Conservation (phyloP, 2,888 invertebrate genomes). For the Microdon myrmicae region DNA sequence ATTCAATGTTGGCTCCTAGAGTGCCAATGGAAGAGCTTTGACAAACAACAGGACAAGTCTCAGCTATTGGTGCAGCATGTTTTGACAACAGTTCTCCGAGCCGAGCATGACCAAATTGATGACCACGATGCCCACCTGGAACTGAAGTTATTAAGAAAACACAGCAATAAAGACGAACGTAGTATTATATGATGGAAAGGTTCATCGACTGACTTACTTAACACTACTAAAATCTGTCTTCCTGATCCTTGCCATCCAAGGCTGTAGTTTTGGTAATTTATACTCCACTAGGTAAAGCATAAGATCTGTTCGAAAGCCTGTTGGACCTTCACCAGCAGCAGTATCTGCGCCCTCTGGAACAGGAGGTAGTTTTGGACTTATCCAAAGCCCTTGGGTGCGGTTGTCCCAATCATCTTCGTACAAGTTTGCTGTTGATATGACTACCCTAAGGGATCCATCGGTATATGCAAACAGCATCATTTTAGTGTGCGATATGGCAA, state of each 20-base stretch:
- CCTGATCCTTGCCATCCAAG: slow-evolving; percentile 76
- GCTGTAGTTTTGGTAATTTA: slow-evolving; percentile 71
- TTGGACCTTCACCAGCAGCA: slow-evolving; percentile 77
- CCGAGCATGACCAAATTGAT: slow-evolving; percentile 71
- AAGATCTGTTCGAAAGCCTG: slow-evolving; percentile 80
- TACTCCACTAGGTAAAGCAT: slow-evolving; percentile 79
- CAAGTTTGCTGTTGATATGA: slow-evolving; percentile 88
- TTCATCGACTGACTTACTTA: slow-evolving; percentile 62
- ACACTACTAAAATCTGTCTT: slow-evolving; percentile 80
- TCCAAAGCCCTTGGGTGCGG: slow-evolving; percentile 91
- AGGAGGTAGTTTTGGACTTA: slow-evolving; percentile 80
- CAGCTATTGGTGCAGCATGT: slow-evolving; percentile 69
- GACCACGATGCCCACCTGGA: slow-evolving; percentile 72
- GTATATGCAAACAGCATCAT: slow-evolving; percentile 84
- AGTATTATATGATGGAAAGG: neutral
- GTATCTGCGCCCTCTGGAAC: slow-evolving; percentile 68
- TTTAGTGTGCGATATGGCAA: slow-evolving; percentile 87
- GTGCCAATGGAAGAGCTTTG: slow-evolving; percentile 90
- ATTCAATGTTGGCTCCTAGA: slow-evolving; percentile 73
- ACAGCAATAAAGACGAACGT: slow-evolving; percentile 66
- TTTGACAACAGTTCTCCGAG: slow-evolving; percentile 73
- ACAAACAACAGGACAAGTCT: slow-evolving; percentile 76
- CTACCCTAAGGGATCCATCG: slow-evolving; percentile 79
- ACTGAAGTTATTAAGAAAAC: slow-evolving; percentile 84
- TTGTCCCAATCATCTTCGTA: slow-evolving; percentile 89